phyloP scores from a whole-genome alignment of 2,888 invertebrate genomes.

The Lutraria lutraria region DNA sequence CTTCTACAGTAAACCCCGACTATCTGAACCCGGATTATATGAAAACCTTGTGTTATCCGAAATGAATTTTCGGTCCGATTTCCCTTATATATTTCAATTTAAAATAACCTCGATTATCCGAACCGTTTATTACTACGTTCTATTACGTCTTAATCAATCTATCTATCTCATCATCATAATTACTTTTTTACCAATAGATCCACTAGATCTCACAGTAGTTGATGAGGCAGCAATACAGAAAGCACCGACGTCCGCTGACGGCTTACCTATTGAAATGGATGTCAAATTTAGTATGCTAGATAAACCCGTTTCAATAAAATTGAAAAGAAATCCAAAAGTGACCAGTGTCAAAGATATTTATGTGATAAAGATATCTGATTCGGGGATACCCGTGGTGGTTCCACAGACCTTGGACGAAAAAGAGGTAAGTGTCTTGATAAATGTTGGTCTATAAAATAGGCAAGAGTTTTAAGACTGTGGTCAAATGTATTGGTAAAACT shows the following conservation, averaged over 20 bases:
- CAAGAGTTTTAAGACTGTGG: not conserved
- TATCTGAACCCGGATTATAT: too few species aligned
- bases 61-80: too few species aligned
- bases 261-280: slow-evolving; percentile 56
- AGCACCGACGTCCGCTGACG: slow-evolving; percentile 57
- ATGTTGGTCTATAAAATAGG: not conserved
- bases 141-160: not conserved
- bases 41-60: too few species aligned
- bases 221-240: slow-evolving; percentile 51
- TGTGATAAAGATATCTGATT: slow-evolving; percentile 54
- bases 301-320: slow-evolving; percentile 45
- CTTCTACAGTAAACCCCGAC: too few species aligned
- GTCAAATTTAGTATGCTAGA: slow-evolving; percentile 61
- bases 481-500: too few species aligned
- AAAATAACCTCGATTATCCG: too few species aligned
- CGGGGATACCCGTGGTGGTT: slow-evolving; percentile 61
- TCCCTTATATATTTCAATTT: too few species aligned
- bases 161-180: not conserved
- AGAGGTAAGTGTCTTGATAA: slow-evolving; percentile 41
- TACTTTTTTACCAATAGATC: slow-evolving; percentile 38
- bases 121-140: too few species aligned
- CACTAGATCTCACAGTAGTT: slow-evolving; percentile 65
- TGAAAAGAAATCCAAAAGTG: slow-evolving; percentile 62
- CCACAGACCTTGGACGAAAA: slow-evolving; percentile 39
- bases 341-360: slow-evolving; percentile 52